These are phyloP conservation scores for Onychomys arenicola DNA, from an alignment of 2,797 vertebrate species.

Conservation along the genomic window DNA sequence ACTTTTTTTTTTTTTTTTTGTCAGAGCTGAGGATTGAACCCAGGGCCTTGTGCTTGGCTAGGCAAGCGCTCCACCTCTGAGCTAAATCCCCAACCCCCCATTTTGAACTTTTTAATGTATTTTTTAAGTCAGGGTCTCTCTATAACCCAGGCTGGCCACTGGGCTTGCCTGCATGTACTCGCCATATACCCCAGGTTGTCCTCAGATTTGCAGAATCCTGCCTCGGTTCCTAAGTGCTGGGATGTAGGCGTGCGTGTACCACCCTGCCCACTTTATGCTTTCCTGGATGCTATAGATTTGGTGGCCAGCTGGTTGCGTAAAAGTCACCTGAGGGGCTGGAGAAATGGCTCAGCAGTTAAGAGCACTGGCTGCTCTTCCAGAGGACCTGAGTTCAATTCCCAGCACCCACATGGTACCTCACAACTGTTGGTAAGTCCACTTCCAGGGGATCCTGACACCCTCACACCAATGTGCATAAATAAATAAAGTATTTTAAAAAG, in stretches of 20 bases:
- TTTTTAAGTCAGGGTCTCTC: not conserved
- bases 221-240: not conserved
- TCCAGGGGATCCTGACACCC: not conserved
- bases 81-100: no score
- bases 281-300: not conserved
- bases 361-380: not conserved
- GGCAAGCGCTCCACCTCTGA: no score
- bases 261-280: not conserved
- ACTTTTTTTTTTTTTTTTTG: not conserved
- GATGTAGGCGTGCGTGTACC: rapidly evolving
- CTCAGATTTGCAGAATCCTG: not conserved
- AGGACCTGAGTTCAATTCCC: not conserved
- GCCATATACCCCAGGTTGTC: not conserved
- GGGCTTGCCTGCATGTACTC: not conserved
- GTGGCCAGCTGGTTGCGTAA: not conserved
- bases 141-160: not conserved
- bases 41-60: no score
- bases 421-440: not conserved
- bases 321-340: not conserved
- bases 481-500: not conserved
- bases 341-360: not conserved
- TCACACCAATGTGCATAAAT: not conserved
- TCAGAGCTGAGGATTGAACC: no score
- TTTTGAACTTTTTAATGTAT: not conserved
- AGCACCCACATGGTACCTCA: not conserved